Conservation (phyloP, 2,888 invertebrate species). For the Corythucha ciliata region DNA sequence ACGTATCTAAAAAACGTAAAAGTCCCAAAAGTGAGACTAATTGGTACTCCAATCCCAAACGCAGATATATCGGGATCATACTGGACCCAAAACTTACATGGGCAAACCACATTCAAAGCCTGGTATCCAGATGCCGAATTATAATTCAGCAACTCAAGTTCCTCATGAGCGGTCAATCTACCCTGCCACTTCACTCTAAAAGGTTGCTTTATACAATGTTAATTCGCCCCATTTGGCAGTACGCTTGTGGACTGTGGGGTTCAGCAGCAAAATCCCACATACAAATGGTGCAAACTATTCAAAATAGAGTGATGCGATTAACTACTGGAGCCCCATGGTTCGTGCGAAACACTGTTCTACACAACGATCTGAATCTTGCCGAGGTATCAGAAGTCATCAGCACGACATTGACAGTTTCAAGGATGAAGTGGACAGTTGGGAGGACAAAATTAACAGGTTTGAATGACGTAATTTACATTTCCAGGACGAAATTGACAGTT, state of each 20-base stretch:
- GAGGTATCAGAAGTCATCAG: no score
- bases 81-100: constrained; percentile 10
- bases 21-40: not conserved
- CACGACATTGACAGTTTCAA: no score
- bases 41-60: constrained; percentile 4
- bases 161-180: no score
- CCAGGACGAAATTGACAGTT: no score
- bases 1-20: constrained; percentile 6
- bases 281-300: not conserved
- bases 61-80: constrained; percentile 4
- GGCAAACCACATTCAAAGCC: constrained; percentile 10
- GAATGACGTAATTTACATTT: no score
- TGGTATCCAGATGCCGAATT: constrained; percentile 8
- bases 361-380: no score
- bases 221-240: constrained; percentile 9
- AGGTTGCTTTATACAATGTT: not conserved
- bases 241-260: constrained; percentile 1
- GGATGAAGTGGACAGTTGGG: no score
- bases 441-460: no score
- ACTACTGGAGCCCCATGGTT: no score
- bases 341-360: no score
- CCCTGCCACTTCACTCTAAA: not conserved
- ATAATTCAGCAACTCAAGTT: constrained; percentile 2
- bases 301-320: no score
- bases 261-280: constrained; percentile 1